Evolutionary conservation across 2,113 vertebrate species (phyloP).

Genomic region (Anarhynchus alexandrinus): DNA sequence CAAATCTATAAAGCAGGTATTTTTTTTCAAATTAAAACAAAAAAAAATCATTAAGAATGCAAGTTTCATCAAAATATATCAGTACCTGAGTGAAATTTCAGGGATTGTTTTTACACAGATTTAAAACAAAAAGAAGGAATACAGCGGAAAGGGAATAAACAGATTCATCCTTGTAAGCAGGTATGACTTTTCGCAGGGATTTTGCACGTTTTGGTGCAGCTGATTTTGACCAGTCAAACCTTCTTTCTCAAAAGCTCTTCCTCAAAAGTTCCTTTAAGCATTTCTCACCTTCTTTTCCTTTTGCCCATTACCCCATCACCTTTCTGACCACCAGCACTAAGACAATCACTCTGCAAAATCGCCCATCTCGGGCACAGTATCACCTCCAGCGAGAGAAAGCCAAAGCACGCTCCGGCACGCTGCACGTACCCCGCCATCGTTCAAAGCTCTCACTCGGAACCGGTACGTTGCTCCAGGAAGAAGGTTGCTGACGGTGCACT

Average conservation of each 20-base stretch:
- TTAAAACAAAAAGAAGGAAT: background rate
- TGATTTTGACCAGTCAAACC: background rate
- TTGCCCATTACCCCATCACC: background rate
- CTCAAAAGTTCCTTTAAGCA: background rate
- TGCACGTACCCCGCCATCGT: slow-evolving; percentile 89
- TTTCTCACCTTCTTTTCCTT: background rate
- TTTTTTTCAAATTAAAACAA: background rate
- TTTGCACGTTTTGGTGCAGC: background rate
- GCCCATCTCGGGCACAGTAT: fast-evolving
- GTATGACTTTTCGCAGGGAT: background rate
- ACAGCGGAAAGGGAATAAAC: background rate
- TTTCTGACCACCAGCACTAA: background rate
- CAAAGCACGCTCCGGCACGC: fast-evolving
- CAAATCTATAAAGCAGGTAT: fast-evolving
- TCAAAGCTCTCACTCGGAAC: slow-evolving; percentile 88
- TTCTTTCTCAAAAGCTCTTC: background rate
- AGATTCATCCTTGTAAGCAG: background rate
- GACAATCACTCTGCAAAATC: fast-evolving
- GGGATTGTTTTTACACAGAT: background rate
- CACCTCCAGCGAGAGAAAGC: fast-evolving
- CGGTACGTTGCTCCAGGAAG: slow-evolving; percentile 88
- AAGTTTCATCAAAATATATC: background rate
- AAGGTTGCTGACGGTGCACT: slow-evolving; percentile 89
- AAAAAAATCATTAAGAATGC: background rate
- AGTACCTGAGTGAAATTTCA: background rate